Conservation (phyloP, 2,888 invertebrate species). For the Aphidius colemani region DNA sequence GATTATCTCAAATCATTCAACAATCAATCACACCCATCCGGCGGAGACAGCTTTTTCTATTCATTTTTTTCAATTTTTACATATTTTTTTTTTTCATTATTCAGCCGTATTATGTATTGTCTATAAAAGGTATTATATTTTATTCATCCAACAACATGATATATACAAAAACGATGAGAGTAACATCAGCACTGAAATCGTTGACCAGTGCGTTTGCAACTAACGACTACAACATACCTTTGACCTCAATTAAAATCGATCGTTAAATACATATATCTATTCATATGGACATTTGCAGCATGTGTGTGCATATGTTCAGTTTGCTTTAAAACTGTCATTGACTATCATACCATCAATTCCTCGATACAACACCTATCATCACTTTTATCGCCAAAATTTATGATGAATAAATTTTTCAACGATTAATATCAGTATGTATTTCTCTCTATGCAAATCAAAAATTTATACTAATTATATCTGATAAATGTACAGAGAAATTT, state of each 20-base stretch:
- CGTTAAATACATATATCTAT: neutral
- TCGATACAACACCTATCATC: neutral
- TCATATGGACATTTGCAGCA: slow-evolving; percentile 9
- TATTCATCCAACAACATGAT: slow-evolving; percentile 1
- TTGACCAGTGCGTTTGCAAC: slow-evolving; percentile 25
- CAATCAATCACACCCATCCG: slow-evolving; percentile 30
- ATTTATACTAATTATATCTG: too few relatives aligned
- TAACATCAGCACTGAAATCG: slow-evolving; percentile 7
- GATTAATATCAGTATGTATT: too few relatives aligned
- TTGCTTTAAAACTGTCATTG: slow-evolving; percentile 14
- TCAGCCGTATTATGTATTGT: slow-evolving; percentile 18
- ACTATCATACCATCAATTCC: slow-evolving; percentile 1
- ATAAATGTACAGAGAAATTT: too few relatives aligned
- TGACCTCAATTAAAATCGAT: slow-evolving; percentile 29
- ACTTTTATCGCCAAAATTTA: slow-evolving; percentile 13
- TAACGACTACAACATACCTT: slow-evolving; percentile 15
- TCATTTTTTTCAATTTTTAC: neutral
- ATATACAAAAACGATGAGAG: neutral
- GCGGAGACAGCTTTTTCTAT: slow-evolving; percentile 15
- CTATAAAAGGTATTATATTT: slow-evolving; percentile 22
- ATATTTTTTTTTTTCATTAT: slow-evolving; percentile 3
- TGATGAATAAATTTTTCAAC: too few relatives aligned
- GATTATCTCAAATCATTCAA: slow-evolving; percentile 34
- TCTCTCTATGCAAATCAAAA: too few relatives aligned
- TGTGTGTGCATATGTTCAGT: neutral